Conservation (phyloP, 2,113 vertebrate genomes). For the Lanius ludovicianus region DNA sequence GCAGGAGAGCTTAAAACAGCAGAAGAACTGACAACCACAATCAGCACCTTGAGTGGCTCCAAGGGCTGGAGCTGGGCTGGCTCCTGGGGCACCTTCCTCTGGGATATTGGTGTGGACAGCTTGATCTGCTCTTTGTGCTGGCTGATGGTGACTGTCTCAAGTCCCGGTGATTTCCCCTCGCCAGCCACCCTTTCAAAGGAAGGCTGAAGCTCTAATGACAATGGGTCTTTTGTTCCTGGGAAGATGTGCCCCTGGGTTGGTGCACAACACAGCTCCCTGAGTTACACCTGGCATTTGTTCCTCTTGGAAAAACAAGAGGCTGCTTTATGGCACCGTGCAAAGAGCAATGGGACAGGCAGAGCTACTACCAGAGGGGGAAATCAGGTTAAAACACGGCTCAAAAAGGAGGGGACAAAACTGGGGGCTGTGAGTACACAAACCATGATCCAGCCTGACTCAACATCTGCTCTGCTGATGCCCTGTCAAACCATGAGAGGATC, state of each 20-base stretch:
- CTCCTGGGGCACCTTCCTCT: neutral
- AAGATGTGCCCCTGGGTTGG: neutral
- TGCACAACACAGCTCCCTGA: neutral
- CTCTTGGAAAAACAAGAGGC: neutral
- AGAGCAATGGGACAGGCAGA: neutral
- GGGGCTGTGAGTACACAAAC: neutral
- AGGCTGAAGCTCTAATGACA: neutral
- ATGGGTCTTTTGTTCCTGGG: neutral
- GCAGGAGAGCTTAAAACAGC: constrained; percentile 32
- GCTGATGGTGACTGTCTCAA: neutral
- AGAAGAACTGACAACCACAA: constrained; percentile 53
- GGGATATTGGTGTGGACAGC: neutral
- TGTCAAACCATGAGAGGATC: neutral
- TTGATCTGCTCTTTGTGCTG: neutral
- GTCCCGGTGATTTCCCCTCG: neutral
- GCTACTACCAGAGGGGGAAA: neutral
- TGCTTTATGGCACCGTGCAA: neutral
- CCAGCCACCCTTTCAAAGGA: neutral
- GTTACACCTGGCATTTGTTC: fast-evolving
- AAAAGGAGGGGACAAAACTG: neutral
- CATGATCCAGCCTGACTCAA: neutral
- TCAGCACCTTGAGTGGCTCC: constrained; percentile 51
- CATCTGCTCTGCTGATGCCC: neutral
- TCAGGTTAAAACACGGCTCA: neutral
- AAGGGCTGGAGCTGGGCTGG: neutral